Percentiles rank a stretch among this genome's conserved stretches.
Evolutionary conservation across 2,888 invertebrate genomes (phyloP).

Genomic region (Gnatocerus cornutus): DNA sequence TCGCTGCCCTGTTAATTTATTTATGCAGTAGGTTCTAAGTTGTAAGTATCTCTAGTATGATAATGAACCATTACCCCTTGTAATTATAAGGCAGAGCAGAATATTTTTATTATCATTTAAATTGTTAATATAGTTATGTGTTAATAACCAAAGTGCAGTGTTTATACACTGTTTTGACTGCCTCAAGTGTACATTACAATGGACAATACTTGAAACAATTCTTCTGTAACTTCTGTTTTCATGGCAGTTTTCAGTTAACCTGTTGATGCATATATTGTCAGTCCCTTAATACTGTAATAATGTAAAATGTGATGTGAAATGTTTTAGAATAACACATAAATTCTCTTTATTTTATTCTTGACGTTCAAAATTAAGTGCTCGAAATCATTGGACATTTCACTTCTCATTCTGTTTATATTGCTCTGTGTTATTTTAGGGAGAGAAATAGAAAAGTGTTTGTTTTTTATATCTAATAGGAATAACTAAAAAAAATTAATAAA

Average conservation of each 20-base stretch:
- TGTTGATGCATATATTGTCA: slow-evolving; percentile 38
- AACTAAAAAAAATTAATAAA: slow-evolving; percentile 72
- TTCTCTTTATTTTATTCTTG: slow-evolving; percentile 31
- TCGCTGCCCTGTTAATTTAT: slow-evolving; percentile 55
- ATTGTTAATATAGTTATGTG: slow-evolving; percentile 61
- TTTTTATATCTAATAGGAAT: slow-evolving; percentile 78
- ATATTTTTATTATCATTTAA: slow-evolving; percentile 66
- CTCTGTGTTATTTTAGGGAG: slow-evolving; percentile 74
- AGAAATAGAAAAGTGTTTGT: slow-evolving; percentile 74
- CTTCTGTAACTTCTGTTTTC: slow-evolving; percentile 23
- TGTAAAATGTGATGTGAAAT: slow-evolving; percentile 60
- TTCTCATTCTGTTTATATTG: slow-evolving; percentile 66
- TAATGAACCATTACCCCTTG: slow-evolving; percentile 57
- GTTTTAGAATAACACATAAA: neutral
- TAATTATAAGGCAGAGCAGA: slow-evolving; percentile 70
- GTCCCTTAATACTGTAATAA: slow-evolving; percentile 29
- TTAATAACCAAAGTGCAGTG: slow-evolving; percentile 58
- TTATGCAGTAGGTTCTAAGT: slow-evolving; percentile 61
- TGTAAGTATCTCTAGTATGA: slow-evolving; percentile 63
- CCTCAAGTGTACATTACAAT: slow-evolving; percentile 56
- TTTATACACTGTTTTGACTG: slow-evolving; percentile 49
- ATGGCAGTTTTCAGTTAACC: slow-evolving; percentile 37
- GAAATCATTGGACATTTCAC: slow-evolving; percentile 66
- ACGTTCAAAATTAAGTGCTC: slow-evolving; percentile 45
- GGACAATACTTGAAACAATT: slow-evolving; percentile 54